Evolutionary conservation across 1,140 invertebrate genomes (phyloP).

Genomic region (fruit fly (Drosophila melanogaster)): DNA sequence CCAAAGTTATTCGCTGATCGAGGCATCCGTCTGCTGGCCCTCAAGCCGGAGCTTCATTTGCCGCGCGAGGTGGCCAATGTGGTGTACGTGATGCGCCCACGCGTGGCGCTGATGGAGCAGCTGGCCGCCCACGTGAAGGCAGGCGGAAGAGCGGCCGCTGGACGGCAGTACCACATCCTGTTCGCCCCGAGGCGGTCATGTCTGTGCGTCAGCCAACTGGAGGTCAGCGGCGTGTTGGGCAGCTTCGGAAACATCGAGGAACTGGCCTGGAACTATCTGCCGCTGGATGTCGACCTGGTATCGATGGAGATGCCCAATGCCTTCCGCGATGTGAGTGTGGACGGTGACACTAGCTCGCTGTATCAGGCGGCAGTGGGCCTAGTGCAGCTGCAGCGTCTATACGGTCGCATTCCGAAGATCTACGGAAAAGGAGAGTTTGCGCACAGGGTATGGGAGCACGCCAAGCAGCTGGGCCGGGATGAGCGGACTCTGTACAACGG

Average conservation of each 20-base stretch:
- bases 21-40: constrained; percentile 91
- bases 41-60: constrained; percentile 88
- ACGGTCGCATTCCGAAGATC: constrained; percentile 95
- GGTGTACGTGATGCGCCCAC: constrained; percentile 95
- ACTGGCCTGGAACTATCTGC: constrained; percentile 94
- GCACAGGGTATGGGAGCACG: constrained; percentile 94
- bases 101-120: constrained; percentile 92
- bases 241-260: constrained; percentile 93
- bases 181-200: constrained; percentile 95
- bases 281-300: constrained; percentile 96
- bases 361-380: constrained; percentile 95
- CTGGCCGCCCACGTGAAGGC: constrained; percentile 92
- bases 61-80: constrained; percentile 91
- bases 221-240: constrained; percentile 92
- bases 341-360: constrained; percentile 94
- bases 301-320: constrained; percentile 95
- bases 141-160: constrained; percentile 38
- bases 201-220: constrained; percentile 93
- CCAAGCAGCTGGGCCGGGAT: constrained; percentile 92
- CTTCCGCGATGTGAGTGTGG: constrained; percentile 93
- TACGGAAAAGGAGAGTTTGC: constrained; percentile 96
- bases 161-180: constrained; percentile 90
- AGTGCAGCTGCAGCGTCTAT: constrained; percentile 93
- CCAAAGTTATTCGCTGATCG: constrained; percentile 92
- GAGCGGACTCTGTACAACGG: constrained; percentile 86